A percentile compares a stretch with the other conserved stretches of the same genome.
These are phyloP conservation scores for Ernsta delagoae DNA, from an alignment of 2,888 invertebrate species.

Conservation along the genomic window DNA sequence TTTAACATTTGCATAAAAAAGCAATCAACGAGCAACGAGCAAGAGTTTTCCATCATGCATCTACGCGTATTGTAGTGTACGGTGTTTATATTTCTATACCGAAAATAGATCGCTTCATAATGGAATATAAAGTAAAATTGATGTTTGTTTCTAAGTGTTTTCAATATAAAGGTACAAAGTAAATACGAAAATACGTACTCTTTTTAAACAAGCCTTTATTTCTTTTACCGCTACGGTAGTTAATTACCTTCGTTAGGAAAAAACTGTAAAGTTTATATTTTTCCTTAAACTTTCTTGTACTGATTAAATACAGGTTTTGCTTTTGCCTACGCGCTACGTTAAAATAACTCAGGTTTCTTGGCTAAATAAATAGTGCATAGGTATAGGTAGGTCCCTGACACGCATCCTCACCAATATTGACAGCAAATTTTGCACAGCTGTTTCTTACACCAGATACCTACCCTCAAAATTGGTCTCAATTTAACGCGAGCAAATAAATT, in stretches of 20 bases:
- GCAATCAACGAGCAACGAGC: not conserved
- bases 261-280: too few species aligned
- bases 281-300: too few species aligned
- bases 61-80: not conserved
- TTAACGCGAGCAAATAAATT: not conserved
- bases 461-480: not conserved
- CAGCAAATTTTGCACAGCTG: not conserved
- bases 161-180: too few species aligned
- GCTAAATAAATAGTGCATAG: too few species aligned
- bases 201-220: too few species aligned
- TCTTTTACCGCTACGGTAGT: too few species aligned
- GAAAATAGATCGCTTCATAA: not conserved
- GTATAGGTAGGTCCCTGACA: too few species aligned
- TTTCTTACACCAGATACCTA: conserved; percentile 1
- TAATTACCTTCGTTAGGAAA: too few species aligned
- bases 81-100: not conserved
- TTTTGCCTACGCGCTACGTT: not conserved
- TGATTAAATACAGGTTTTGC: too few species aligned
- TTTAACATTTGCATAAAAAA: not conserved
- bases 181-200: too few species aligned
- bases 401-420: not conserved
- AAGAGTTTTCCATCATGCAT: not conserved
- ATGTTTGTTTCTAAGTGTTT: not conserved
- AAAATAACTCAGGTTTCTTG: too few species aligned
- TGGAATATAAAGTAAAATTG: not conserved